Evolutionary conservation across 2,797 vertebrate genomes (phyloP).

Genomic region (Rhynchotus rufescens): DNA sequence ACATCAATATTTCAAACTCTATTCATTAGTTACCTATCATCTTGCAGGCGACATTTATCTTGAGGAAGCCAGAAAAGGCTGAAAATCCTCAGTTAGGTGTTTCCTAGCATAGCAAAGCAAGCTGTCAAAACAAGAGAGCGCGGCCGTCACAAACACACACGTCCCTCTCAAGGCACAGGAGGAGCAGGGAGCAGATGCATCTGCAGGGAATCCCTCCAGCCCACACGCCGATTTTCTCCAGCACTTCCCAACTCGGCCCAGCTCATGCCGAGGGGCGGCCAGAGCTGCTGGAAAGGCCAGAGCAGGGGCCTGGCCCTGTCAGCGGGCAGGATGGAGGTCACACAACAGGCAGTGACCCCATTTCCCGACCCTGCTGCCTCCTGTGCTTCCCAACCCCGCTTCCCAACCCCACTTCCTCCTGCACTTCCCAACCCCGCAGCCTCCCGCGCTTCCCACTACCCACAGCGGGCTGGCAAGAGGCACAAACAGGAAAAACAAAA

Average conservation of each 20-base stretch:
- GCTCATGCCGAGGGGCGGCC: not conserved
- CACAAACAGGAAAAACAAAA: not conserved
- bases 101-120: not conserved
- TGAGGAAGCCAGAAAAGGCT: not conserved
- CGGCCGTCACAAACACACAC: not conserved
- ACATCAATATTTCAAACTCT: not conserved
- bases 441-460: not conserved
- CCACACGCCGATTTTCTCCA: not conserved
- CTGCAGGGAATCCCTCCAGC: not conserved
- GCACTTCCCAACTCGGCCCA: not conserved
- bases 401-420: not conserved
- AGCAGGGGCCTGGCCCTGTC: not conserved
- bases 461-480: not conserved
- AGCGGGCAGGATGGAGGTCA: not conserved
- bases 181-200: not conserved
- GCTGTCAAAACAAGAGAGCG: not conserved
- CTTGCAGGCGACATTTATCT: not conserved
- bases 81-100: not conserved
- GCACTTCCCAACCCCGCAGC: not conserved
- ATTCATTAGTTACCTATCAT: not conserved
- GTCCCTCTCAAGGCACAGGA: not conserved
- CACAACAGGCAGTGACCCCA: not conserved
- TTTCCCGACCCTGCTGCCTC: constrained; percentile 7
- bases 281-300: not conserved
- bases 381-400: accelerated